Evolutionary conservation across 1,140 invertebrate species (phyloP), one percentile per base, ranked within the genome.

Genomic region (Himalopsyche phryganea): DNA sequence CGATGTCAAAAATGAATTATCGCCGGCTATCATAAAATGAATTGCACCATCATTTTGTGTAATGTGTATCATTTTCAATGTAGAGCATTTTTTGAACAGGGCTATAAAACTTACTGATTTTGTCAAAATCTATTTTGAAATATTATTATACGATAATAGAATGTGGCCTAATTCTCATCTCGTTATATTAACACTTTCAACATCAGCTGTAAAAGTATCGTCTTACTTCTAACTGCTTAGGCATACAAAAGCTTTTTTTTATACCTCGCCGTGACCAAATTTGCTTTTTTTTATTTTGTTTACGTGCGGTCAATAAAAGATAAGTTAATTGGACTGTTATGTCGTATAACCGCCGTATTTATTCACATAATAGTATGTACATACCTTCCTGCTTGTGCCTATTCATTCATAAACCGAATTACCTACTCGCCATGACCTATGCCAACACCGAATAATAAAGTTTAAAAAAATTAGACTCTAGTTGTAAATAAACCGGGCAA

Each of bases 281-380:
- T 28, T 28, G 23, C 23, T 17, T 54, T 48, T 51, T 50, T 50
- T 50, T 57, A 42, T 50, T 50, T 50, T 55, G 40, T 63, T 63
- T 59, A 54, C 55, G 50, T 42, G 42, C 40, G 28, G 55, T 59
- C 56, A 63, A 63, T 63, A 63, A 63, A 63, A 63, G 61, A 63
- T 63, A 63, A 63, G 51, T 63, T 63, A 59, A 63, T 63, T 63
- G 61, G 61, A 58, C 56, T 58, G 61, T 58, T 63, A 55, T 55
- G 61, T 59, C 51, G 56, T 63, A 58, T 63, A 63, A 63, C 60
- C 20, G 54, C 48, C 41, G 35, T 62, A 53, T 63, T 63, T 63
- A 60, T 60, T 60, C 54, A 52, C 52, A 54, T 35, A 33, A 48
- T 14, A 42, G 38, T 13, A 13, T 40, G 5, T 40, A 13, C 38